Evolutionary conservation across 2,888 invertebrate genomes (phyloP).

Genomic region (Noctua fimbriata): DNA sequence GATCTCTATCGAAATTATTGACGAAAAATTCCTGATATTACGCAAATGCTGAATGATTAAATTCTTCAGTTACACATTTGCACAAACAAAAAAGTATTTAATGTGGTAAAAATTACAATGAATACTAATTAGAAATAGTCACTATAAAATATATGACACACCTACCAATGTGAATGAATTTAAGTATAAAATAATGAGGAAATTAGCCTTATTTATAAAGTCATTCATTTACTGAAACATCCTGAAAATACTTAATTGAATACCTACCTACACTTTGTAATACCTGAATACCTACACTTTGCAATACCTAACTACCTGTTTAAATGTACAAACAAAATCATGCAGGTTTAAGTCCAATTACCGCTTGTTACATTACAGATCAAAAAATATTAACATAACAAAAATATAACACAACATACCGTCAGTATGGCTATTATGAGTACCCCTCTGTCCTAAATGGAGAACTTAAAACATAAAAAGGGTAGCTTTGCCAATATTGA

Average conservation of each 20-base stretch:
- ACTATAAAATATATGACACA: neutral
- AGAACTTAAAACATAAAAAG: neutral
- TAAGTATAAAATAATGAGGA: neutral
- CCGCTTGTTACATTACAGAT: neutral
- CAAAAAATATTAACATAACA: neutral
- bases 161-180: neutral
- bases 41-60: neutral
- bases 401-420: neutral
- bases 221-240: conserved; percentile 22
- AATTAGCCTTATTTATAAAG: neutral
- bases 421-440: neutral
- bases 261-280: conserved; percentile 1
- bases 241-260: neutral
- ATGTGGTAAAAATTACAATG: conserved; percentile 1
- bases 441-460: neutral
- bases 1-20: neutral
- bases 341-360: neutral
- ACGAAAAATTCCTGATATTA: neutral
- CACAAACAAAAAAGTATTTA: neutral
- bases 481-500: neutral
- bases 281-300: conserved; percentile 7
- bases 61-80: neutral
- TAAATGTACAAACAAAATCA: neutral
- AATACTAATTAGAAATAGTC: neutral
- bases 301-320: neutral